Evolutionary conservation across 2,888 invertebrate species (phyloP).

Genomic region (Tridacna gigas): DNA sequence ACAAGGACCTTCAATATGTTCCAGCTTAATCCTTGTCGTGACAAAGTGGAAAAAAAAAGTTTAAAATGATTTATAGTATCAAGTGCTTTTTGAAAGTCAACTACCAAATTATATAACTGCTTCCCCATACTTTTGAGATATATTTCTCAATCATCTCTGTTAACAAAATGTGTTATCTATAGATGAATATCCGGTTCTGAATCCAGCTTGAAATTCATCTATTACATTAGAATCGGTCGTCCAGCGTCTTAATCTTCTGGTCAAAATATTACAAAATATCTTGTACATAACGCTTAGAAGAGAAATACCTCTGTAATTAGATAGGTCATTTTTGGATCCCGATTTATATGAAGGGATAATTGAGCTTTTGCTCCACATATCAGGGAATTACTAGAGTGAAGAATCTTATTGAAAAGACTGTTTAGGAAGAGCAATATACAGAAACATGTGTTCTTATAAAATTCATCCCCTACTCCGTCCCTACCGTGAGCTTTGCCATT

Average conservation of each 20-base stretch:
- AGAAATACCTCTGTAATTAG: constrained; percentile 11
- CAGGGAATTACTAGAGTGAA: too few species aligned
- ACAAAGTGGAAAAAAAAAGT: background rate
- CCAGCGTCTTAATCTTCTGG: background rate
- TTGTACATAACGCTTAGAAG: constrained; percentile 11
- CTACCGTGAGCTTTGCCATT: too few species aligned
- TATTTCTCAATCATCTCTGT: constrained; percentile 2
- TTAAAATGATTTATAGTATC: background rate
- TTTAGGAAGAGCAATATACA: too few species aligned
- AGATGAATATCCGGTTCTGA: background rate
- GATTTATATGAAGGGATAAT: constrained; percentile 7
- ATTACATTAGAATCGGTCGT: background rate
- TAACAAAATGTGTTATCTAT: background rate
- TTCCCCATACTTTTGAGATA: background rate
- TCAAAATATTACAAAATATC: constrained; percentile 2
- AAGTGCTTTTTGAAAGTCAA: constrained; percentile 8
- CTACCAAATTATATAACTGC: background rate
- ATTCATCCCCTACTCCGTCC: too few species aligned
- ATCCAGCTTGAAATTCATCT: constrained; percentile 10
- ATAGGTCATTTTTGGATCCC: background rate
- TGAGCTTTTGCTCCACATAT: background rate
- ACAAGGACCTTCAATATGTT: background rate
- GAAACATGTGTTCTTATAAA: too few species aligned
- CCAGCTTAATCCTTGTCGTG: background rate
- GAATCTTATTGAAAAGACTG: too few species aligned